Conservation (phyloP, 2,113 vertebrate species). For the Phaethon lepturus region DNA sequence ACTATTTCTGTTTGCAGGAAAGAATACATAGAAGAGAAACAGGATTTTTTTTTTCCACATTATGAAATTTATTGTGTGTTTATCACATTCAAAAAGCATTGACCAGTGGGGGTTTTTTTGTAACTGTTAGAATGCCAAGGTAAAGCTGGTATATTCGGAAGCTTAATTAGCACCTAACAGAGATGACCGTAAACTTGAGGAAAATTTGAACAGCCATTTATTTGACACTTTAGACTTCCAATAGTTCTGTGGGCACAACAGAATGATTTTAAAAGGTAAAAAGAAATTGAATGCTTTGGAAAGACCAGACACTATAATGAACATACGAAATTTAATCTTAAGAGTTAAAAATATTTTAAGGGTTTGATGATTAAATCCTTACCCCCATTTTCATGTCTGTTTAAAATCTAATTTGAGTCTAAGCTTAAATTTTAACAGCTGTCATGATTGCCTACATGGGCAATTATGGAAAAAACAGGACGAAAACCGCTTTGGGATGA, state of each 20-base stretch:
- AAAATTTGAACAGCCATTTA: neutral
- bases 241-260: neutral
- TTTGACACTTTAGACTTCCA: neutral
- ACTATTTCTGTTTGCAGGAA: conserved; percentile 87
- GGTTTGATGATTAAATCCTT: conserved; percentile 46
- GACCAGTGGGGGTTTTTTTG: conserved; percentile 14
- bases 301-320: neutral
- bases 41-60: neutral
- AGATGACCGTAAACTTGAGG: neutral
- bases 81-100: conserved; percentile 84
- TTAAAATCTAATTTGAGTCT: conserved; percentile 2
- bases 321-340: neutral
- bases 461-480: conserved; percentile 43
- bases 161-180: conserved; percentile 10
- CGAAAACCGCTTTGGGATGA: conserved; percentile 41
- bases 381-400: neutral
- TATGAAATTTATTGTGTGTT: conserved; percentile 78
- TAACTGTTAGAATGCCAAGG: conserved; percentile 41
- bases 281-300: conserved; percentile 5
- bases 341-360: neutral
- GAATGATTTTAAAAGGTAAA: neutral
- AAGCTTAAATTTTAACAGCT: neutral
- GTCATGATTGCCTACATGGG: neutral
- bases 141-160: conserved; percentile 25
- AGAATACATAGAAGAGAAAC: conserved; percentile 77